These are phyloP conservation scores for Papilio xuthus DNA, from an alignment of 1,140 invertebrate genomes.

Conservation along the genomic window DNA sequence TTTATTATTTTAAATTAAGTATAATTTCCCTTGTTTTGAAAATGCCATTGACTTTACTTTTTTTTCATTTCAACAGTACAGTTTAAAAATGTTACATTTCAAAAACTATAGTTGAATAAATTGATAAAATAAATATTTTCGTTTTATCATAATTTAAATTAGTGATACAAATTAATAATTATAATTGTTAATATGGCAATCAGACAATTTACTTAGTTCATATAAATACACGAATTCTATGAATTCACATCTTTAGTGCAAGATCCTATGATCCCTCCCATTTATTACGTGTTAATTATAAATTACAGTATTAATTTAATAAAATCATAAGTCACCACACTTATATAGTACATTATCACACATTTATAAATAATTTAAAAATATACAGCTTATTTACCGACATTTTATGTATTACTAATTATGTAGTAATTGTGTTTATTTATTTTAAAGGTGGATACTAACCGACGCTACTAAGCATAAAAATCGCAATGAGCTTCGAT, in stretches of 20 bases:
- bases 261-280: not conserved
- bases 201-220: not conserved
- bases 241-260: slow-evolving; percentile 27
- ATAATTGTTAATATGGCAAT: not conserved
- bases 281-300: not conserved
- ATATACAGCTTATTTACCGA: slow-evolving; percentile 30
- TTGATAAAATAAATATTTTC: not conserved
- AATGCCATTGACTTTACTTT: not conserved
- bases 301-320: not conserved
- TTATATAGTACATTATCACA: slow-evolving; percentile 33
- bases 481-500: too few relatives aligned
- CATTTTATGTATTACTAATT: too few relatives aligned
- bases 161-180: not conserved
- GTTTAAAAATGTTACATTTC: not conserved
- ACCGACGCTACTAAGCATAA: too few relatives aligned
- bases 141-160: not conserved
- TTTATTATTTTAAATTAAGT: slow-evolving; percentile 8
- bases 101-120: not conserved
- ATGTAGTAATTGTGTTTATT: not conserved
- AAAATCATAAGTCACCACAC: slow-evolving; percentile 22
- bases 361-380: slow-evolving; percentile 39
- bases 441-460: too few relatives aligned
- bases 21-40: not conserved
- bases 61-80: not conserved
- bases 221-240: slow-evolving; percentile 35